phyloP scores from a whole-genome alignment of 2,888 invertebrate genomes.

The Phengaris alcon region DNA sequence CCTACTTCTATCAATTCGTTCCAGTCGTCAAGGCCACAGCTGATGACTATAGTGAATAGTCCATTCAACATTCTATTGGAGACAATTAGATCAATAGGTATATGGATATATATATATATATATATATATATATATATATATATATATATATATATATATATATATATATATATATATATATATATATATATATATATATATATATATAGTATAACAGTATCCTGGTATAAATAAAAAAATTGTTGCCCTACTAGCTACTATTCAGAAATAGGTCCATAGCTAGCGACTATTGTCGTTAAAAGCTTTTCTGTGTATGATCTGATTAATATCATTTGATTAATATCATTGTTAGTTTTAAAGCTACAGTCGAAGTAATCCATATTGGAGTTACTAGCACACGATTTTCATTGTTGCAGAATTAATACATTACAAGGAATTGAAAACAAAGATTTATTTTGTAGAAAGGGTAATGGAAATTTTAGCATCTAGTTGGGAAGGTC shows the following conservation, averaged over 20 bases:
- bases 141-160: no score
- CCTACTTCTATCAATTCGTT: conserved; percentile 51
- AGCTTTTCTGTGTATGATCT: conserved; percentile 9
- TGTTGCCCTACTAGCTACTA: not conserved
- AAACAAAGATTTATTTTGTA: not conserved
- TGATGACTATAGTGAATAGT: conserved; percentile 46
- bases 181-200: no score
- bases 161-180: no score
- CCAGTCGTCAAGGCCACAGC: conserved; percentile 63
- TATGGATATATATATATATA: conserved; percentile 32
- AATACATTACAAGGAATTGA: not conserved
- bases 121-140: no score
- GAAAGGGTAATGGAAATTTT: no score
- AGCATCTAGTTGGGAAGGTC: no score
- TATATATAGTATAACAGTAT: no score
- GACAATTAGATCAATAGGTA: conserved; percentile 48
- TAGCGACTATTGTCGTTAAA: not conserved
- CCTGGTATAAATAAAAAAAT: not conserved
- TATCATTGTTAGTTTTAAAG: not conserved
- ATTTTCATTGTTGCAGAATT: not conserved
- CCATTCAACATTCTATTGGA: conserved; percentile 50
- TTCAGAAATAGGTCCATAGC: not conserved
- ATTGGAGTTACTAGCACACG: not conserved
- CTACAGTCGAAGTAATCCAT: not conserved
- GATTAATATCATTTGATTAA: conserved; percentile 14